phyloP scores from a whole-genome alignment of 2,888 invertebrate species.

The Heliconius ethilla region DNA sequence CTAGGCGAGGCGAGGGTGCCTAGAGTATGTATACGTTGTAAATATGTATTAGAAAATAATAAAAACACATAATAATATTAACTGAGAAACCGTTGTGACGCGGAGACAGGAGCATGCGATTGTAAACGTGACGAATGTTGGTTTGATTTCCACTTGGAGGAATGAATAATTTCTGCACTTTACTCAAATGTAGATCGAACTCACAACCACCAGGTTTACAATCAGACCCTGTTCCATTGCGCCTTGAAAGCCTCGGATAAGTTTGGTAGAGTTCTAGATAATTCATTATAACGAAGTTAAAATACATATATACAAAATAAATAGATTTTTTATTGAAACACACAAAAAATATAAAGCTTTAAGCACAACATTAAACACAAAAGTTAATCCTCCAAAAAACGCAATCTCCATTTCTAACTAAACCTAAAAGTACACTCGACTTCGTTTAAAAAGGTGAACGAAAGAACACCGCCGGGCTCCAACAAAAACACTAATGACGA shows the following conservation, averaged over 20 bases:
- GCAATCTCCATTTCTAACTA: conserved; percentile 49
- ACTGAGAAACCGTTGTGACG: background rate
- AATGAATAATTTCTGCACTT: background rate
- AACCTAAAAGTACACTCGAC: conserved; percentile 61
- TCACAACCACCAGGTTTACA: too few species aligned
- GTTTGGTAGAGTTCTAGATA: too few species aligned
- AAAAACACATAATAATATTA: background rate
- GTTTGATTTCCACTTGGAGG: background rate
- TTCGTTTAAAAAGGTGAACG: conserved; percentile 59
- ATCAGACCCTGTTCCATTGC: too few species aligned
- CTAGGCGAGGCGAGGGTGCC: background rate
- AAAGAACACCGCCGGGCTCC: conserved; percentile 44
- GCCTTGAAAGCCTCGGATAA: too few species aligned
- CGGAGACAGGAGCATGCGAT: background rate
- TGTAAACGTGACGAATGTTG: background rate
- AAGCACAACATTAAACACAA: conserved; percentile 1
- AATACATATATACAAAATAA: background rate
- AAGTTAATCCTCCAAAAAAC: conserved; percentile 19
- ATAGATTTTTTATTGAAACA: too few species aligned
- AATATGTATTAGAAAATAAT: background rate
- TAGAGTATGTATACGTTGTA: background rate
- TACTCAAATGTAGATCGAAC: too few species aligned
- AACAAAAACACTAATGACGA: conserved; percentile 74
- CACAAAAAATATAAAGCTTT: background rate
- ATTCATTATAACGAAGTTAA: too few species aligned